Conservation (phyloP, 2,888 invertebrate genomes). For the Lepas anatifera region DNA sequence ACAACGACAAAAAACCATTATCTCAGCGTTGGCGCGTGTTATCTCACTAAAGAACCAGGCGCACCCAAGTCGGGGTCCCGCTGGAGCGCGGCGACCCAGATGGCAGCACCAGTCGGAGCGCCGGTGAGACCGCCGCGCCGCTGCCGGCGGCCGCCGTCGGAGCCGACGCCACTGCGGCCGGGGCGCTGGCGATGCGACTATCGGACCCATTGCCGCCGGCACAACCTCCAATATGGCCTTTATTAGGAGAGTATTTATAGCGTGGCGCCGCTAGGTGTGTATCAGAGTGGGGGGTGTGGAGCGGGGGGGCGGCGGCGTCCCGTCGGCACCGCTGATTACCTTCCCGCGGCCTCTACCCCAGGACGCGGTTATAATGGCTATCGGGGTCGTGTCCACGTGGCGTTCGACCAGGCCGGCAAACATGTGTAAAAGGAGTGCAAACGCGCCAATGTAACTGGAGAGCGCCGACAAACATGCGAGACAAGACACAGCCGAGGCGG, state of each 20-base stretch:
- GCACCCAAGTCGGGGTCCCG: too few relatives aligned
- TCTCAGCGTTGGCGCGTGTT: too few relatives aligned
- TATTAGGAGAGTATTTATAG: neutral
- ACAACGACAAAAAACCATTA: too few relatives aligned
- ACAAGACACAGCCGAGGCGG: neutral
- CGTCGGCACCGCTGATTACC: too few relatives aligned
- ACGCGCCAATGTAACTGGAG: conserved; percentile 10
- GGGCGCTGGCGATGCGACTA: neutral
- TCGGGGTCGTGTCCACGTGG: neutral
- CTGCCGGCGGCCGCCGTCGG: neutral
- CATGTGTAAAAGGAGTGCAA: conserved; percentile 10
- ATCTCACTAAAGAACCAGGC: too few relatives aligned
- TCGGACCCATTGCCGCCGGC: neutral
- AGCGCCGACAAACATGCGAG: neutral
- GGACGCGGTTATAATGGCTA: neutral
- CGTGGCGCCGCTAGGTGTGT: neutral
- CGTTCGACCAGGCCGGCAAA: neutral
- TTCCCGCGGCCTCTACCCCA: too few relatives aligned
- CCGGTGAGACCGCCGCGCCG: neutral
- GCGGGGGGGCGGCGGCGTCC: neutral
- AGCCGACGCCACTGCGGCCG: neutral
- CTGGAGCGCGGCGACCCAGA: too few relatives aligned
- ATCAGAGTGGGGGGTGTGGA: neutral
- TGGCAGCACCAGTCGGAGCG: neutral
- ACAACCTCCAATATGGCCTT: neutral